Base-by-base conservation (phyloP, 2,113 vertebrate species). In the Morphnarchus princeps region DNA sequence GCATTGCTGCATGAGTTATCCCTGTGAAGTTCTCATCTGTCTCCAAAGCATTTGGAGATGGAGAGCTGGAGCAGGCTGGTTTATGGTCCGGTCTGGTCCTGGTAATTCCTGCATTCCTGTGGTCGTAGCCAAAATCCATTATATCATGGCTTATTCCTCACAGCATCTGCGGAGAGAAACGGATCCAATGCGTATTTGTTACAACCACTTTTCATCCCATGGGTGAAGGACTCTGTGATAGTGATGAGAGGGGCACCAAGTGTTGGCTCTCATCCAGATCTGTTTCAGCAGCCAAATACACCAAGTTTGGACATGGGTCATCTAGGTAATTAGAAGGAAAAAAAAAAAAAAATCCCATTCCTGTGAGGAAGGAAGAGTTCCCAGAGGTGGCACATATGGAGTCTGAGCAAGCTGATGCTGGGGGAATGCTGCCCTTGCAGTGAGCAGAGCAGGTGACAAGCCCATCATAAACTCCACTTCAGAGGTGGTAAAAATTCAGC, bases 401-500 rank as follows among this genome's bases (percentile, higher is more conserved):
- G 32, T 38, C 59, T 59, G 63, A 83, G 50, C 40, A 65, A 54
- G 62, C 28, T 36, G 86, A 54, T 74, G 55, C 50, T 80, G 58
- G 6, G 34, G n/a, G 70, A 67, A 42, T 4, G 2, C 34, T 93
- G 59, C 69, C n/a, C 70, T 82, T 88, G 71, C 67, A 92, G 36
- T 2, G 3, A 83, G 40, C 2, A 1, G 34, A 80, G 79, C 5
- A 2, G 34, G 40, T 61, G 82, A 92, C 10, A 18, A 87, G 62
- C 72, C 66, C 63, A 26, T 88, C 94, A 52, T 71, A 83, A 84
- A 47, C 55, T 59, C 62, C 32, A 5, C 57, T 85, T 95, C n/a
- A 78, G 76, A 94, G 34, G 66, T 45, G 63, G 66, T 79, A 85
- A 91, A 96, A 94, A 90, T 87, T 93, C 81, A 87, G 58, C 6